These are phyloP conservation scores for Kuschelorhynchus macadamiae DNA, from an alignment of 2,888 invertebrate species.

Conservation along the genomic window DNA sequence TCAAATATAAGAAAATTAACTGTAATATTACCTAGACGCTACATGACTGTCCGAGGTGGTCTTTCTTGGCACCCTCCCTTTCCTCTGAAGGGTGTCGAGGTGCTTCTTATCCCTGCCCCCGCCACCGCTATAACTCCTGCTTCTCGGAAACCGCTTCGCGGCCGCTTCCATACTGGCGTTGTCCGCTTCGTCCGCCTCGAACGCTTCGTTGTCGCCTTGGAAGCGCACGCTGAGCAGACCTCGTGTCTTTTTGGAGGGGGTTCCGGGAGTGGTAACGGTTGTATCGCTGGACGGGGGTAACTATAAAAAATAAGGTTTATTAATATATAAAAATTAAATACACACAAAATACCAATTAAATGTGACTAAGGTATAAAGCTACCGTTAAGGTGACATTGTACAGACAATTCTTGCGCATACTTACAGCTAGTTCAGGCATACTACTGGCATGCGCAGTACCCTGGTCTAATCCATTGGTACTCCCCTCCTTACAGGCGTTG, in stretches of 20 bases:
- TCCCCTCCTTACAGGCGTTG: conserved; percentile 58
- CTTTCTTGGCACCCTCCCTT: conserved; percentile 59
- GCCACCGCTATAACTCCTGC: conserved; percentile 72
- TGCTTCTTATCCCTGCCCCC: conserved; percentile 67
- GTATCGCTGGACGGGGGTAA: conserved; percentile 48
- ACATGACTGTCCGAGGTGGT: conserved; percentile 64
- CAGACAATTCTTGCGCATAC: conserved; percentile 50
- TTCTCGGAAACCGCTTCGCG: conserved; percentile 68
- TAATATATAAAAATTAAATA: background rate
- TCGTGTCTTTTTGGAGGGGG: conserved; percentile 65
- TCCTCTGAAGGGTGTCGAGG: conserved; percentile 62
- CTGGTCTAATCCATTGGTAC: conserved; percentile 50
- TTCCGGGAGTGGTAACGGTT: conserved; percentile 63
- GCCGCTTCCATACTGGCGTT: conserved; percentile 62
- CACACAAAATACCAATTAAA: too few species aligned
- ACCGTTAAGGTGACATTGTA: too few species aligned
- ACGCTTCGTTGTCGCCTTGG: conserved; percentile 70
- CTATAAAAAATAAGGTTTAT: background rate
- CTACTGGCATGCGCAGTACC: conserved; percentile 72
- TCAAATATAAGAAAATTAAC: background rate
- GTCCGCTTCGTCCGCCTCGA: conserved; percentile 67
- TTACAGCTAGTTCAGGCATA: conserved; percentile 74
- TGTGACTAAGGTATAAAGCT: too few species aligned
- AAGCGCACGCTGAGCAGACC: conserved; percentile 71
- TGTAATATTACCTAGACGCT: conserved; percentile 48